Percentiles rank a stretch among this genome's conserved stretches.
These are phyloP conservation scores for Hipposideros larvatus DNA, from an alignment of 2,797 vertebrate species.

Conservation along the genomic window DNA sequence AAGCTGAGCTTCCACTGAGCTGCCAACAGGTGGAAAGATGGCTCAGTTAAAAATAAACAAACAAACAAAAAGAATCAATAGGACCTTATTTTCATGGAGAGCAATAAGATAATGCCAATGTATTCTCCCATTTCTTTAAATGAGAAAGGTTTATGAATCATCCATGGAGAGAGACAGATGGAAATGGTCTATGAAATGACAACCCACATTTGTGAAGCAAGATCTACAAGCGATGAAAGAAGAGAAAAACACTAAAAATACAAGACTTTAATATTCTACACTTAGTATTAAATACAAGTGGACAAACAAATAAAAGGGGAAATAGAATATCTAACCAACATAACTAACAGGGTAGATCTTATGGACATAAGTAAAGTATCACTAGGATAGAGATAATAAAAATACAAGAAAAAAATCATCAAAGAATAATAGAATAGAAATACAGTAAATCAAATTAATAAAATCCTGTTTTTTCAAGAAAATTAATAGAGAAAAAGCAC, in stretches of 20 bases:
- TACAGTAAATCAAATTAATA: background rate
- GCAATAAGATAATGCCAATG: background rate
- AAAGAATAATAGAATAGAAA: background rate
- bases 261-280: background rate
- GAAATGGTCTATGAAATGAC: background rate
- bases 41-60: too few relatives aligned
- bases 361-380: background rate
- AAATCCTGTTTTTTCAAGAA: background rate
- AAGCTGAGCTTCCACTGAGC: too few relatives aligned
- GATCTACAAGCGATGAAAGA: background rate
- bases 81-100: background rate
- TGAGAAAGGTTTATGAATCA: background rate
- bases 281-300: background rate
- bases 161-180: background rate
- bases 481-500: background rate
- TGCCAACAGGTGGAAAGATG: too few relatives aligned
- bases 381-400: background rate
- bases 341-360: background rate
- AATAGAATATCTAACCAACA: background rate
- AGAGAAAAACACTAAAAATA: background rate
- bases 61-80: background rate
- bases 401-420: background rate
- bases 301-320: background rate
- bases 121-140: background rate
- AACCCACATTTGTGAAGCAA: background rate